Evolutionary conservation across 2,888 invertebrate species (phyloP).

Genomic region (Cataglyphis altisquamis): DNA sequence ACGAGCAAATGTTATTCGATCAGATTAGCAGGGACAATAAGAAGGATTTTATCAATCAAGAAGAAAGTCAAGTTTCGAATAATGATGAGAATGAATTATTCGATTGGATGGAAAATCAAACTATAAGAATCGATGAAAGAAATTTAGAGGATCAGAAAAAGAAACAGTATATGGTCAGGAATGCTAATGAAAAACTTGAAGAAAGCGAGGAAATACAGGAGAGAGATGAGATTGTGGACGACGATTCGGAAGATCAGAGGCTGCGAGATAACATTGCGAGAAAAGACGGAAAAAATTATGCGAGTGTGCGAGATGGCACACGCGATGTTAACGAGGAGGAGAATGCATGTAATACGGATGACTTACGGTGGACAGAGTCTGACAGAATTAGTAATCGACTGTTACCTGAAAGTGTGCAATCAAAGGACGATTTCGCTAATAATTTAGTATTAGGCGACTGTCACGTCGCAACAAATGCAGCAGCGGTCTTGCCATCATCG

Average conservation of each 20-base stretch:
- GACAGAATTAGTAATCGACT: conserved; percentile 67
- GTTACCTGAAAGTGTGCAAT: conserved; percentile 77
- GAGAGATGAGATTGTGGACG: neutral
- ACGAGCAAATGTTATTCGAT: neutral
- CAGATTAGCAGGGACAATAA: neutral
- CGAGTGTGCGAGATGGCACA: neutral
- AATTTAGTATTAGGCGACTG: conserved; percentile 67
- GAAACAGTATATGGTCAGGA: neutral
- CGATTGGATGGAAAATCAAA: neutral
- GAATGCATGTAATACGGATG: neutral
- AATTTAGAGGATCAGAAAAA: conserved; percentile 3
- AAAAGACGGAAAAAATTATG: conserved; percentile 20
- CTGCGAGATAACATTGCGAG: neutral
- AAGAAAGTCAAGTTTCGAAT: neutral
- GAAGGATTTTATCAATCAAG: neutral
- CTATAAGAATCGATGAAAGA: neutral
- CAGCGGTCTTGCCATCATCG: conserved; percentile 9
- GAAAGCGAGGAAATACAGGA: neutral
- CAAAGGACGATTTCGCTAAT: conserved; percentile 68
- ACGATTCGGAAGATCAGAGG: neutral
- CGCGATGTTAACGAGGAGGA: neutral
- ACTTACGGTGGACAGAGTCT: conserved; percentile 16
- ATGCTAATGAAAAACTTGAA: neutral
- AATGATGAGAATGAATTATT: conserved; percentile 20
- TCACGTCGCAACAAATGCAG: conserved; percentile 54